Evolutionary conservation across 2,888 invertebrate genomes (phyloP).

Genomic region (Clepsis dumicolana): DNA sequence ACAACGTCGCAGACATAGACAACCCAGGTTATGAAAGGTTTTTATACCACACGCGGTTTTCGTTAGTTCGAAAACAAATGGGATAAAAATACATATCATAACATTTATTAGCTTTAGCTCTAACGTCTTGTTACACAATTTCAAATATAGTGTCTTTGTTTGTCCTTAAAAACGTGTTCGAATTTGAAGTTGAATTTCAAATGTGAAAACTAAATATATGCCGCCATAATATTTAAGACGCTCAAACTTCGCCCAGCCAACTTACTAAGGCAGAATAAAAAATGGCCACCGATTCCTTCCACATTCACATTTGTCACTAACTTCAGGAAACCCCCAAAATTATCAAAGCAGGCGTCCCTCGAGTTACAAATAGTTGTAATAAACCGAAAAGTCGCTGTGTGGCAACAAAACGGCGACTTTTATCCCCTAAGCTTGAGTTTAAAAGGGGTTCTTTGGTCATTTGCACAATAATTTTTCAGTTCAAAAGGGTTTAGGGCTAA

Average conservation of each 20-base stretch:
- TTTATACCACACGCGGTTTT: no score
- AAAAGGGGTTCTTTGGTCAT: constrained; percentile 1
- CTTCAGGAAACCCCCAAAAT: neutral
- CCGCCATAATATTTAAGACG: neutral
- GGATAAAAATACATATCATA: no score
- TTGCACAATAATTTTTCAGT: neutral
- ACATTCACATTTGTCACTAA: constrained; percentile 5
- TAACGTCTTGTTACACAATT: no score
- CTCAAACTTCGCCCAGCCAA: neutral
- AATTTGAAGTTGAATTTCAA: no score
- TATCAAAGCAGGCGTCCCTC: neutral
- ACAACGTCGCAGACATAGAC: no score
- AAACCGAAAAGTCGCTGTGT: constrained; percentile 1
- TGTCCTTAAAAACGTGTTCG: no score
- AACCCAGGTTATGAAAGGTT: no score
- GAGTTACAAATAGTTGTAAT: constrained; percentile 10
- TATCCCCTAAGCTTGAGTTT: neutral
- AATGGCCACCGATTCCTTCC: neutral
- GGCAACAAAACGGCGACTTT: neutral
- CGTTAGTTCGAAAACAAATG: no score
- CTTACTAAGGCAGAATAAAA: neutral
- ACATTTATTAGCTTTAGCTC: no score
- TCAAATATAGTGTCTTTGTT: no score
- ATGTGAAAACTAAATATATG: no score
- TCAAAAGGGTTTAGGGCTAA: neutral